Percentiles rank a stretch among this genome's conserved stretches.
These are phyloP conservation scores for Imbricaverruca yamaguchii DNA, from an alignment of 2,888 invertebrate genomes.

Conservation along the genomic window DNA sequence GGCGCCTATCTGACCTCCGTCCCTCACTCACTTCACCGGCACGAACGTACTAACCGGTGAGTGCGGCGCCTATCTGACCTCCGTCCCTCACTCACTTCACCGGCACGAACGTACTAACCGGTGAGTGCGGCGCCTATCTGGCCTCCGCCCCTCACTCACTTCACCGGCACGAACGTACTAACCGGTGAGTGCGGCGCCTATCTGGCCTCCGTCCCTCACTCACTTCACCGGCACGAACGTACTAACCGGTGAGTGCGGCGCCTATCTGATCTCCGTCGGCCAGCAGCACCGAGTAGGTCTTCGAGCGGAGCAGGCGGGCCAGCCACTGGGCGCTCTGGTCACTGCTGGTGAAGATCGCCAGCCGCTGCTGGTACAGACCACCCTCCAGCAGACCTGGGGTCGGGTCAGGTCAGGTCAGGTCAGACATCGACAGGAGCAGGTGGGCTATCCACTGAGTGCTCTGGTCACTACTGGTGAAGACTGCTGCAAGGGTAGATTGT, in stretches of 20 bases:
- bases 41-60: not conserved
- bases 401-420: slow-evolving; percentile 34
- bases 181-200: not conserved
- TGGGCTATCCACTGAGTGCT: no score
- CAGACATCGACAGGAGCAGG: no score
- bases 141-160: not conserved
- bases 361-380: not conserved
- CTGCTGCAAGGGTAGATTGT: no score
- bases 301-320: not conserved
- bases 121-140: not conserved
- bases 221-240: no score
- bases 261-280: slow-evolving; percentile 8
- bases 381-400: not conserved
- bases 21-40: not conserved
- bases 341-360: not conserved
- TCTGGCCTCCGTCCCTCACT: not conserved
- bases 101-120: not conserved
- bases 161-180: not conserved
- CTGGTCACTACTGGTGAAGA: no score
- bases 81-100: not conserved
- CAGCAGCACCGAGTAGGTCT: not conserved
- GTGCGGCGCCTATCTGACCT: not conserved
- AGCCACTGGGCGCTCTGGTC: slow-evolving; percentile 15
- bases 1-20: not conserved
- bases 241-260: not conserved